These are phyloP conservation scores for Alouatta palliata DNA, from an alignment of 2,113 vertebrate genomes.

Conservation along the genomic window DNA sequence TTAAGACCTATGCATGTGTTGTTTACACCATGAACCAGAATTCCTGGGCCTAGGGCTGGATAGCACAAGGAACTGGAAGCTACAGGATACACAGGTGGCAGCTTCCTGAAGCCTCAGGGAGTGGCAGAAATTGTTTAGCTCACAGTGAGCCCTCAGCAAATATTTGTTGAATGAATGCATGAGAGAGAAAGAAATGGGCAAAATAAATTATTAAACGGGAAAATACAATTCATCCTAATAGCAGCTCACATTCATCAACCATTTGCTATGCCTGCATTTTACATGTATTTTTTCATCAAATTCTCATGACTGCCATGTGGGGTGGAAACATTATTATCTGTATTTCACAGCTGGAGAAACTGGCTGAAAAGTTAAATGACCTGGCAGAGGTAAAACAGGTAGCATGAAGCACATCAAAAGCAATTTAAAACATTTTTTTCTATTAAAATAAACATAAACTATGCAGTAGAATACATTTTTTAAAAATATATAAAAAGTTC, in stretches of 20 bases:
- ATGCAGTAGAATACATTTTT: background rate
- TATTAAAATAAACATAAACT: background rate
- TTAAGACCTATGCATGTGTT: background rate
- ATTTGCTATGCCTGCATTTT: background rate
- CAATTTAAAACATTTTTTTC: constrained; percentile 7
- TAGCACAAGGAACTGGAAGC: background rate
- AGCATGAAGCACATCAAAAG: background rate
- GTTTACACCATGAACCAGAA: background rate
- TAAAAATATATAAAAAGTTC: background rate
- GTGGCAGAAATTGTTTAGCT: background rate
- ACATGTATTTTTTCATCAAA: background rate
- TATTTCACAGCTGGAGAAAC: background rate
- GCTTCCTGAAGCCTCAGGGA: background rate
- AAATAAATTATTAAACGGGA: background rate
- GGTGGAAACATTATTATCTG: background rate
- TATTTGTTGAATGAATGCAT: background rate
- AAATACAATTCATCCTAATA: background rate
- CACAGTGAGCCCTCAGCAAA: background rate
- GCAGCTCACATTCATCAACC: background rate
- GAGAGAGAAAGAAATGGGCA: background rate
- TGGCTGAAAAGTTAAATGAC: background rate
- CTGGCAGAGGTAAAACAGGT: background rate
- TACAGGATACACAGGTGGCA: background rate
- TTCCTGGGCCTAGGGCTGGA: background rate
- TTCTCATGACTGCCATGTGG: background rate